Evolutionary conservation across 1,140 invertebrate species (phyloP), one percentile per base, ranked within the genome.

Genomic region (Planococcus citri): DNA sequence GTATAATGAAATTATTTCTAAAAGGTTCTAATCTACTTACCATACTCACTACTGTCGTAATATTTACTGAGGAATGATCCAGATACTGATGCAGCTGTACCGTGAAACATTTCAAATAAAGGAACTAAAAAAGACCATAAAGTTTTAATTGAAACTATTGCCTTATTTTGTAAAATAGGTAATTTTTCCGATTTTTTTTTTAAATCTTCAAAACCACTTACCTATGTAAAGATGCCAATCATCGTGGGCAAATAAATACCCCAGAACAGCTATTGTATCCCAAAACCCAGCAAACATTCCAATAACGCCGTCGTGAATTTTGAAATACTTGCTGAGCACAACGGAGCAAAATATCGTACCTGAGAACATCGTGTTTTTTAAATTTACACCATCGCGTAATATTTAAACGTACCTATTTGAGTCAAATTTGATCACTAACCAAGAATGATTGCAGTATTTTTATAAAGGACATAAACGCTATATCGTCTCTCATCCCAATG

Each of bases 401-500:
- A 8, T 14, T 37, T 37, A 37, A 37, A 8, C 6, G 33, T 37
- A 37, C 14, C 6, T 8, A 37, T 37, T 8, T 8, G 14, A 37
- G 14, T 37, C 14, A 37, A 37, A 37, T n/a, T 14, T 37, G 33
- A 37, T 37, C 25, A 27, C 21, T 51, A 2, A 51, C 41, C 41
- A 9, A 51, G 3, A 14, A 51, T 20, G 10, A 51, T 17, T n/a
- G 6, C 41, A 9, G n/a, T 51, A 20, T 17, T 17, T 51, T 51
- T 51, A 20, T 51, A 51, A 17, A 51, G 2, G 6, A 51, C 10
- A 20, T 51, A 75, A 41, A 72, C 57, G 21, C 73, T 73, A 38
- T 71, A 74, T 14, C 73, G 38, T 1, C 61, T 69, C 68, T 73
- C 71, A 68, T 71, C 70, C 74, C 73, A 75, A 20, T 71, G 67